Evolutionary conservation across 2,888 invertebrate species (phyloP), one percentile per base, ranked within the genome.

Genomic region (Drosophila falleni): DNA sequence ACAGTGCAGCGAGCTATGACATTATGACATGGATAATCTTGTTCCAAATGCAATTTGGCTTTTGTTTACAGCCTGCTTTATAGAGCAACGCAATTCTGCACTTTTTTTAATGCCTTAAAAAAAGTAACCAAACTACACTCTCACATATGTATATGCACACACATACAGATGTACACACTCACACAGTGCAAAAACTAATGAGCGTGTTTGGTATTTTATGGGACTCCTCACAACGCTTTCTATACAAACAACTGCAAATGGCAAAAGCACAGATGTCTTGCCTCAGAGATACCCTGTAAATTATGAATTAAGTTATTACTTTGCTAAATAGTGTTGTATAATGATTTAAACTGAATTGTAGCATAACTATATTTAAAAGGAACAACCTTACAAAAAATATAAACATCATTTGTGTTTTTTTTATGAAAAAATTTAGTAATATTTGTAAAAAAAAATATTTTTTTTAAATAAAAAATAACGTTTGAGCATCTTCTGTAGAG

Each of bases 1-100:
- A 29, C 5, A 19, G 5, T 9, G 31, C 13, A 11, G 41, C 13
- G 13, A 62, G 59, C 60, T 75, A 71, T 74, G 59, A 74, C 74
- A 75, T 66, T 74, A 74, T 75, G 62, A 74, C 74, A 63, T 71
- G 67, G 66, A 74, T 74, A 62, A 75, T 75, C 67, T 66, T 74
- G 59, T 71, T 71, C 39, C 59, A 71, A 51, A 66, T 74, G 74
- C 74, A 74, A 74, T 74, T 74, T 70, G 71, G 56, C 69, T 56
- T 44, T 73, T 64, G 49, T 67, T 67, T 62, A 67, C 55, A 37
- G 55, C 67, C 49, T 37, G 44, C 67, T 62, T 62, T 55, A 56
- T 71, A 61, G 60, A 60, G 37, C 69, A 60, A 60, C 41, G 65
- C 55, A 65, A 54, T 69, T 68, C 51, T 50, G 55, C 55, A 55